Conservation (phyloP, 2,888 invertebrate species). For the Scotopteryx bipunctaria region DNA sequence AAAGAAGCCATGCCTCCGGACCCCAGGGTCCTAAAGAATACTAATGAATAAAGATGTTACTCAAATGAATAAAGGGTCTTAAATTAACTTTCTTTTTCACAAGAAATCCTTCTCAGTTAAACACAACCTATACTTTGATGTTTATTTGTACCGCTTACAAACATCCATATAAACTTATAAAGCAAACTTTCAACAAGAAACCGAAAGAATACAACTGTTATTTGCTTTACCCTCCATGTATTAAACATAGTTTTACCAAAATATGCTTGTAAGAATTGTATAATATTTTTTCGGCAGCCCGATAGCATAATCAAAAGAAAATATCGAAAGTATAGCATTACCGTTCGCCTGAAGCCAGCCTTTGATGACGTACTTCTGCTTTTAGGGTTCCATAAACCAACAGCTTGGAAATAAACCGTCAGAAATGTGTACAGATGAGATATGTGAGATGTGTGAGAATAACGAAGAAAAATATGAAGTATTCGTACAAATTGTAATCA, state of each 20-base stretch:
- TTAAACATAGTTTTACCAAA: conserved; percentile 24
- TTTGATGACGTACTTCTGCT: conserved; percentile 39
- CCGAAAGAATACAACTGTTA: not conserved
- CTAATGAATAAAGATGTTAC: no score
- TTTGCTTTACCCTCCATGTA: conserved; percentile 3
- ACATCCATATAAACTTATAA: not conserved
- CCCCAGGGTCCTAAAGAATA: no score
- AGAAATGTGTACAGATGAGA: not conserved
- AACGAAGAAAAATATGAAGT: no score
- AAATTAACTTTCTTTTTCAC: no score
- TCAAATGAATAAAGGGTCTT: no score
- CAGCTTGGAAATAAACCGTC: not conserved
- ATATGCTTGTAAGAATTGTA: conserved; percentile 32
- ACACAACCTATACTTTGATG: no score
- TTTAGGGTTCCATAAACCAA: conserved; percentile 15
- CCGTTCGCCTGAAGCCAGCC: conserved; percentile 36
- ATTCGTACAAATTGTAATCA: no score
- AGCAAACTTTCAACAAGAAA: not conserved
- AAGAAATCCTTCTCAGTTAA: no score
- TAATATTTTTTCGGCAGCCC: conserved; percentile 25
- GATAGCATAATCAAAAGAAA: conserved; percentile 51
- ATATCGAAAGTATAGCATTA: conserved; percentile 45
- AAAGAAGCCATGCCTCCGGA: no score
- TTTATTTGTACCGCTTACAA: no score
- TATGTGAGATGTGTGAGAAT: no score